Evolutionary conservation across 64 coral and sea anemone species (phyloP), one percentile per base, ranked within the genome.

Genomic region (Actinia tenebrosa): DNA sequence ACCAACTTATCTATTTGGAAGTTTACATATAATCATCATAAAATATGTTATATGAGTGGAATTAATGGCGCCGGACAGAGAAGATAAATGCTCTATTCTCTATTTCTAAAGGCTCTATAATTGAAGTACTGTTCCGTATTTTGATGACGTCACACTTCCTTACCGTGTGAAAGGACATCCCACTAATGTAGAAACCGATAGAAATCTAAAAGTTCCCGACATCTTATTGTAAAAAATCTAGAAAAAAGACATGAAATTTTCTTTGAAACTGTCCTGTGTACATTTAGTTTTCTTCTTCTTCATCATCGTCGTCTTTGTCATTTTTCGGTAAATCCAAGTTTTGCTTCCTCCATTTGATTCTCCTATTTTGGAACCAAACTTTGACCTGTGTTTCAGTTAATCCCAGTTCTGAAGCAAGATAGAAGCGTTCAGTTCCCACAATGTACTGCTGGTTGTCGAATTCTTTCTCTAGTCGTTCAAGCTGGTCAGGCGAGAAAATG

Each of bases 321-420:
- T 0, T 43, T 37, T 64, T 83, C 7, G 47, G 23, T 71, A 37
- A 10, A 68, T 60, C 77, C 7, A 92, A 19, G 19, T 92, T 87
- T 60, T 92, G 78, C 56, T 80, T 83, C 22, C 90, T 82, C 90
- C 90, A 92, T 58, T 92, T 92, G 20, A 92, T 92, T 82, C 90
- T 64, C 23, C 90, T 56, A 46, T 92, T 92, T 64, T 92, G 90
- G 47, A 92, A 92, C 90, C 90, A 92, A 47, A 92, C 78, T 83
- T 92, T 92, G 1, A 92, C 90, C 55, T 92, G 90, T 82, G 90
- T 92, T 87, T 92, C 90, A 43, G 61, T 92, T 5, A 92, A 85
- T 9, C 90, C 90, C 30, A 92, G 79, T 50, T 87, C 90, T n/a
- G 77, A 47, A 1, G 90, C 90, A 18, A 92, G 90, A 44, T 87